Evolutionary conservation across 2,888 invertebrate species (phyloP), one percentile per base, ranked within the genome.

Genomic region (Pocota personata): DNA sequence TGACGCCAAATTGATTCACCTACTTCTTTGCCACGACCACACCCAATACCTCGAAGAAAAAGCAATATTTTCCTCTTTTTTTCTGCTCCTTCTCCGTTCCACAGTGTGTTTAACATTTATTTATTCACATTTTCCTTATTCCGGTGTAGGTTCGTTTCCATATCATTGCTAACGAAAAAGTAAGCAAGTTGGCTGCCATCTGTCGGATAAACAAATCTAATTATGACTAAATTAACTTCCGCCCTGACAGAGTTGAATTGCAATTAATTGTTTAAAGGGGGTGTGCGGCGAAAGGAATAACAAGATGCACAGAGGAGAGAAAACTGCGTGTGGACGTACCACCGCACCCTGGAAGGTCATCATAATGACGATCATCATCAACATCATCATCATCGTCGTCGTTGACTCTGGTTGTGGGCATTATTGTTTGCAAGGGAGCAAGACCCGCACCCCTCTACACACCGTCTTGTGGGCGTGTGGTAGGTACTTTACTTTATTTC

Each of bases 201-300:
- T 76, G 84, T 71, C 84, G 80, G 75, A 75, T 80, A 80, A 79
- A 84, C 80, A 84, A 84, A 84, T 84, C 84, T 84, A 84, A 84
- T 84, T 84, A 80, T 84, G 84, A 84, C 79, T 84, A 84, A 84
- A 84, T 84, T 79, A 76, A 79, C 84, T 84, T 84, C 84, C 84
- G 84, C 75, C 66, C 75, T 79, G 79, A 76, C 80, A 79, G 84
- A 79, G 79, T 79, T 71, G 80, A 84, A 76, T 80, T 80, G 75
- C 71, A 84, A 84, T 76, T 84, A 84, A 84, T 84, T 84, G 75
- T 35, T 80, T 7, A 46, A 58, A 52, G 14, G 27, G 14, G 46
- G 24, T 12, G 4, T 6, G 19, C 3, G 14, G 14, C 1, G 35
- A 7, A 8, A 14, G 60, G 7, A 27, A 24, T 62, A 60, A 69